A percentile compares a stretch with the other conserved stretches of the same genome.
Conservation (phyloP, 2,113 vertebrate species). For the Accipiter virgatus region DNA sequence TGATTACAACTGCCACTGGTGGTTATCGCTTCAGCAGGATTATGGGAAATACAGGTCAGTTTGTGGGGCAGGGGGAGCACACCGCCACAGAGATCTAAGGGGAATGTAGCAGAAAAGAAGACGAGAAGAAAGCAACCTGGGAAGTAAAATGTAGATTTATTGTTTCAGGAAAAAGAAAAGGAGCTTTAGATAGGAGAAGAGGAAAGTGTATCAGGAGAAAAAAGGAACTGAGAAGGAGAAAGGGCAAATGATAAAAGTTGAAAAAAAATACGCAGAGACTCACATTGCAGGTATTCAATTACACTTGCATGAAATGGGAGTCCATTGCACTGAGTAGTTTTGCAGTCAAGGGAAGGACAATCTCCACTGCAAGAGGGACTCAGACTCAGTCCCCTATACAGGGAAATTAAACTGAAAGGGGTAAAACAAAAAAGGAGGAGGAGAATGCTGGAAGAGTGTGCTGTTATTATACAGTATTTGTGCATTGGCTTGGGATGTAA, state of each 20-base stretch:
- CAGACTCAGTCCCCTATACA: not conserved
- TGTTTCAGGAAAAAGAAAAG: not conserved
- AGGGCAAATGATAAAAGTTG: not conserved
- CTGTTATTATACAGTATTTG: not conserved
- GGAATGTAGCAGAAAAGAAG: not conserved
- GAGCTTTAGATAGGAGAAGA: not conserved
- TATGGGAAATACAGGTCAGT: no score
- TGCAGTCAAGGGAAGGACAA: not conserved
- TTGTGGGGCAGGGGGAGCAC: no score
- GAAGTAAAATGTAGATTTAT: not conserved
- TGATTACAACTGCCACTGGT: no score
- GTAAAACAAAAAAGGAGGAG: not conserved
- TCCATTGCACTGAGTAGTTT: not conserved
- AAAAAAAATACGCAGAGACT: not conserved
- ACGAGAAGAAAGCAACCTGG: not conserved
- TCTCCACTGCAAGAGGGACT: not conserved
- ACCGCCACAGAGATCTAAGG: not conserved
- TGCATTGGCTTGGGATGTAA: not conserved
- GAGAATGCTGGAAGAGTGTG: not conserved
- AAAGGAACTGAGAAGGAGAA: not conserved
- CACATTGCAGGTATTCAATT: not conserved
- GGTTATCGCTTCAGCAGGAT: no score
- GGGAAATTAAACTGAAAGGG: not conserved
- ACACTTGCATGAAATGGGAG: not conserved
- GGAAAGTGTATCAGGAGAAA: not conserved